phyloP scores from a whole-genome alignment of 2,888 invertebrate species.

The Xylota sylvarum region DNA sequence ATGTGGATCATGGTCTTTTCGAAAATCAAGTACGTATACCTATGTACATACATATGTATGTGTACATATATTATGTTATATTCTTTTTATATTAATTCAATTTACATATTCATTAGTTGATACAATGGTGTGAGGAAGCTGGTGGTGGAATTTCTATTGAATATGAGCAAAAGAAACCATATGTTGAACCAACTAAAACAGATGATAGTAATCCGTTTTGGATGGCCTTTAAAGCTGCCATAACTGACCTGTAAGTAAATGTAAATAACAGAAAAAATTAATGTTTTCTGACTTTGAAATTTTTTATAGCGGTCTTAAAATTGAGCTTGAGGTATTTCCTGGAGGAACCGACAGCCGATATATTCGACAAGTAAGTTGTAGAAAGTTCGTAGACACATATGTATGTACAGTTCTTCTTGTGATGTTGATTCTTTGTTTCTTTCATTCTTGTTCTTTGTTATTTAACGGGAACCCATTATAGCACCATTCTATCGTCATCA shows the following conservation, averaged over 20 bases:
- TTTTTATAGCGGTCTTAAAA: slow-evolving; percentile 87
- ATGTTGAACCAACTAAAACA: slow-evolving; percentile 87
- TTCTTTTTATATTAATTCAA: not conserved
- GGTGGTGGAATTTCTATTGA: slow-evolving; percentile 89
- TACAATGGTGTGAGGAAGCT: slow-evolving; percentile 88
- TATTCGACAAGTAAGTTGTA: slow-evolving; percentile 90
- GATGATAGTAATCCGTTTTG: slow-evolving; percentile 90
- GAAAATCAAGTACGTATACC: slow-evolving; percentile 81
- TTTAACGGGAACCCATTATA: too few relatives aligned
- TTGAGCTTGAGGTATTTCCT: slow-evolving; percentile 92
- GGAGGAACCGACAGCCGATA: slow-evolving; percentile 96
- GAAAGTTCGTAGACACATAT: too few relatives aligned
- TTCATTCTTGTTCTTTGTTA: too few relatives aligned
- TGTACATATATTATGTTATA: too few relatives aligned
- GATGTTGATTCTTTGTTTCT: too few relatives aligned
- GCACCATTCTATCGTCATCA: too few relatives aligned
- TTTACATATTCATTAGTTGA: slow-evolving; percentile 79
- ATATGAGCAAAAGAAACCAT: slow-evolving; percentile 88
- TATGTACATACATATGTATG: too few relatives aligned
- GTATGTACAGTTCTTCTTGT: too few relatives aligned
- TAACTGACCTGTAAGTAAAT: slow-evolving; percentile 87
- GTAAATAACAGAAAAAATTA: slow-evolving; percentile 6
- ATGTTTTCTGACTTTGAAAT: slow-evolving; percentile 41
- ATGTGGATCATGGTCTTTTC: slow-evolving; percentile 81
- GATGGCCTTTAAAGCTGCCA: slow-evolving; percentile 89